These are phyloP conservation scores for Adelognathus sp. DNA, from an alignment of 2,888 invertebrate genomes.

Conservation along the genomic window DNA sequence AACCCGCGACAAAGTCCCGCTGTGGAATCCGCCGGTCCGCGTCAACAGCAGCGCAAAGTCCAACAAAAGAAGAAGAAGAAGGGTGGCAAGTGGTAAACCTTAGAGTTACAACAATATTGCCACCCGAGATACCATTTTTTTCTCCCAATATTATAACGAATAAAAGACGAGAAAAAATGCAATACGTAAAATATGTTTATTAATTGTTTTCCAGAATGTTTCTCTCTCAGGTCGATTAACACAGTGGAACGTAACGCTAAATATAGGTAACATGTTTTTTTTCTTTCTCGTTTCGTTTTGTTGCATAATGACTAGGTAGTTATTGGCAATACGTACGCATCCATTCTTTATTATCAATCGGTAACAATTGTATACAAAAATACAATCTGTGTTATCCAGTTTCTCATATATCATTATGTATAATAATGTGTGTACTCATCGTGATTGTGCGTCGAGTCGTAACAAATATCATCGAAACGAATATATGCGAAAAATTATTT, in stretches of 20 bases:
- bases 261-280: slow-evolving; percentile 74
- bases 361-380: slow-evolving; percentile 79
- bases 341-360: slow-evolving; percentile 65
- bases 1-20: slow-evolving; percentile 84
- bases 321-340: slow-evolving; percentile 72
- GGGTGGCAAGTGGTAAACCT: slow-evolving; percentile 82
- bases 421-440: slow-evolving; percentile 40
- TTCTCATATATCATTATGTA: slow-evolving; percentile 30
- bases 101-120: neutral
- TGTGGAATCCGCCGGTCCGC: slow-evolving; percentile 84
- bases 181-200: slow-evolving; percentile 76
- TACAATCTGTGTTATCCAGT: slow-evolving; percentile 69
- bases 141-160: neutral
- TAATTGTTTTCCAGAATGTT: slow-evolving; percentile 59
- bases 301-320: slow-evolving; percentile 76
- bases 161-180: slow-evolving; percentile 48
- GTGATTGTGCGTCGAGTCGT: slow-evolving; percentile 69
- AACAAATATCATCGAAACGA: slow-evolving; percentile 53
- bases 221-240: slow-evolving; percentile 49
- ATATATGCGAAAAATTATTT: slow-evolving; percentile 5
- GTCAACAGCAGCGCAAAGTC: slow-evolving; percentile 88
- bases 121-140: neutral
- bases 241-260: slow-evolving; percentile 71
- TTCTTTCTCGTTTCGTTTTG: slow-evolving; percentile 48
- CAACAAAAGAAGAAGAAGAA: slow-evolving; percentile 89